Evolutionary conservation across 2,888 invertebrate species (phyloP).

Genomic region (Cordilura impudica): DNA sequence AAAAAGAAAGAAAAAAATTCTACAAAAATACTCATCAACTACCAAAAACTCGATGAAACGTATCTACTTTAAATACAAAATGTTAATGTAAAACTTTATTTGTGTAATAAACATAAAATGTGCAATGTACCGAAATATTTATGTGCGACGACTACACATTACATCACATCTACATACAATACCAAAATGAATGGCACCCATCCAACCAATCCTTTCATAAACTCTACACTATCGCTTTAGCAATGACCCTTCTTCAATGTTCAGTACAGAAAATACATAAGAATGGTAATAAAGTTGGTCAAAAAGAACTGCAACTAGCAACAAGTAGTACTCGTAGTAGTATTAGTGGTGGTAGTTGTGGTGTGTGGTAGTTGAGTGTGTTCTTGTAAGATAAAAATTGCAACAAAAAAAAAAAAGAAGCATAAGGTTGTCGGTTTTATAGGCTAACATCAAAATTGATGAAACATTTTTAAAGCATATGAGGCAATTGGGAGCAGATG

Average conservation of each 20-base stretch:
- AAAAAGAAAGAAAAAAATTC: conserved; percentile 16
- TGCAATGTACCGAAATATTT: conserved; percentile 55
- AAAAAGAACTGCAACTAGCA: conserved; percentile 1
- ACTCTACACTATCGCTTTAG: conserved; percentile 28
- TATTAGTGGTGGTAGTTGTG: conserved; percentile 6
- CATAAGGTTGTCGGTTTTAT: conserved; percentile 24
- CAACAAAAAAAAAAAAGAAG: background rate
- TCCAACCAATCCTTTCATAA: conserved; percentile 38
- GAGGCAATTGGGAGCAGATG: conserved; percentile 40
- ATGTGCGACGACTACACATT: conserved; percentile 44
- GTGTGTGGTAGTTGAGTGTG: background rate
- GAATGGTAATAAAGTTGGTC: conserved; percentile 38
- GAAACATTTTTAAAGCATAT: conserved; percentile 28
- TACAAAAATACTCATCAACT: background rate
- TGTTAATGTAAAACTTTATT: conserved; percentile 36
- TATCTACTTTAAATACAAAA: conserved; percentile 34
- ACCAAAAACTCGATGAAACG: background rate
- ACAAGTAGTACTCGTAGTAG: conserved; percentile 7
- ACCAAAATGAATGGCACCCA: conserved; percentile 24
- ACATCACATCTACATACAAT: conserved; percentile 58
- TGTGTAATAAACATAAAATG: conserved; percentile 50
- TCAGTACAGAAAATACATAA: conserved; percentile 3
- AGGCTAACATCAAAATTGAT: conserved; percentile 36
- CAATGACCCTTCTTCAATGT: conserved; percentile 43
- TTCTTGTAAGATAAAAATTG: background rate